These are phyloP conservation scores for Atta texana DNA, from an alignment of 1,140 invertebrate genomes.

Conservation along the genomic window DNA sequence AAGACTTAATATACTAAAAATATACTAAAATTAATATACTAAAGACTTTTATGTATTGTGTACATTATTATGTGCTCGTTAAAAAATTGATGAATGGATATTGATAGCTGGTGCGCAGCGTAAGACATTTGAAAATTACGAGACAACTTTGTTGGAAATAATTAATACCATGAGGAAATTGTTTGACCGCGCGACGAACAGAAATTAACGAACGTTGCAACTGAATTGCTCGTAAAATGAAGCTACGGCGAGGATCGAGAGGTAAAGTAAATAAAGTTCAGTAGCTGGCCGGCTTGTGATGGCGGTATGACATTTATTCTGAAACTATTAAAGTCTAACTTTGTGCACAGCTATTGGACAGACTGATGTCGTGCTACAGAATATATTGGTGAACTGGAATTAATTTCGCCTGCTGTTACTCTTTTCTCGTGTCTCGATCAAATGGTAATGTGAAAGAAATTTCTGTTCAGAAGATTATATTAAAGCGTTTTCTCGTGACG, in stretches of 20 bases:
- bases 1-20: no score
- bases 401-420: constrained; percentile 47
- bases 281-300: constrained; percentile 71
- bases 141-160: constrained; percentile 41
- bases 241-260: constrained; percentile 63
- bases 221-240: constrained; percentile 78
- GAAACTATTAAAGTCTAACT: constrained; percentile 73
- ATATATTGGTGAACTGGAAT: constrained; percentile 64
- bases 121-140: constrained; percentile 50
- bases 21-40: no score
- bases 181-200: constrained; percentile 56
- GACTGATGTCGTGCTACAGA: constrained; percentile 60
- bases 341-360: constrained; percentile 67
- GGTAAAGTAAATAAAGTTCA: constrained; percentile 79
- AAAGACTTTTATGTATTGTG: background rate
- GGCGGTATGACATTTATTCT: constrained; percentile 76
- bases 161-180: constrained; percentile 37
- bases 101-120: constrained; percentile 2
- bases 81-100: constrained; percentile 43
- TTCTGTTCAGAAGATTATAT: constrained; percentile 6
- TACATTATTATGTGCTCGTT: background rate
- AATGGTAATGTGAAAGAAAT: constrained; percentile 2
- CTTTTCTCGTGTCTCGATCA: background rate
- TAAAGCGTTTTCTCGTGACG: background rate
- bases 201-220: constrained; percentile 70